Percentiles rank a stretch among this genome's conserved stretches.
These are phyloP conservation scores for Epirrhoe tristata DNA, from an alignment of 2,888 invertebrate species.

Conservation along the genomic window DNA sequence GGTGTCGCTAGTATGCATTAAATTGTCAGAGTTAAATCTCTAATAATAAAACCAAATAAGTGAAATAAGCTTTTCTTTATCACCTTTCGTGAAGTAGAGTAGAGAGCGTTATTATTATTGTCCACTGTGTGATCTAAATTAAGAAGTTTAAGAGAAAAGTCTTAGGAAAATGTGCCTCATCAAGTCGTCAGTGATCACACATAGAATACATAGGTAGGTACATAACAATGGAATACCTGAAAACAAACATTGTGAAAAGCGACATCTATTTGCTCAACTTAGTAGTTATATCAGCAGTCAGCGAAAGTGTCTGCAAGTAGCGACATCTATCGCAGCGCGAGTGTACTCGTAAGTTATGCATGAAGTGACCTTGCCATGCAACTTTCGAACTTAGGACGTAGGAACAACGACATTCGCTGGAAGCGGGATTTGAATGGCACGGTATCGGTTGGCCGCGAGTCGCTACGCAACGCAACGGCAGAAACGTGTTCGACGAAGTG, in stretches of 20 bases:
- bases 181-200: too few species aligned
- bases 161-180: too few species aligned
- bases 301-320: conserved; percentile 25
- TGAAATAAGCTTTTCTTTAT: too few species aligned
- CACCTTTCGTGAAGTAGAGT: too few species aligned
- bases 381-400: conserved; percentile 78
- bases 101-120: too few species aligned
- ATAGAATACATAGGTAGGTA: too few species aligned
- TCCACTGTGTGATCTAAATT: too few species aligned
- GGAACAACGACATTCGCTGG: conserved; percentile 71
- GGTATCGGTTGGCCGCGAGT: conserved; percentile 61
- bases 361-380: conserved; percentile 71
- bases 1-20: neutral
- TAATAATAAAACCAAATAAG: neutral
- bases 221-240: too few species aligned
- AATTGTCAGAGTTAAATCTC: too few species aligned
- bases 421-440: conserved; percentile 74
- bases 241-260: neutral
- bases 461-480: conserved; percentile 59
- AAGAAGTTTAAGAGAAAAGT: too few species aligned
- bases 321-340: conserved; percentile 57
- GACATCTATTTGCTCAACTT: conserved; percentile 41
- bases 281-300: conserved; percentile 8
- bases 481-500: conserved; percentile 85
- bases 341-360: conserved; percentile 58